Evolutionary conservation across 1,140 invertebrate genomes (phyloP), one percentile per base, ranked within the genome.

Genomic region (Bombus huntii): DNA sequence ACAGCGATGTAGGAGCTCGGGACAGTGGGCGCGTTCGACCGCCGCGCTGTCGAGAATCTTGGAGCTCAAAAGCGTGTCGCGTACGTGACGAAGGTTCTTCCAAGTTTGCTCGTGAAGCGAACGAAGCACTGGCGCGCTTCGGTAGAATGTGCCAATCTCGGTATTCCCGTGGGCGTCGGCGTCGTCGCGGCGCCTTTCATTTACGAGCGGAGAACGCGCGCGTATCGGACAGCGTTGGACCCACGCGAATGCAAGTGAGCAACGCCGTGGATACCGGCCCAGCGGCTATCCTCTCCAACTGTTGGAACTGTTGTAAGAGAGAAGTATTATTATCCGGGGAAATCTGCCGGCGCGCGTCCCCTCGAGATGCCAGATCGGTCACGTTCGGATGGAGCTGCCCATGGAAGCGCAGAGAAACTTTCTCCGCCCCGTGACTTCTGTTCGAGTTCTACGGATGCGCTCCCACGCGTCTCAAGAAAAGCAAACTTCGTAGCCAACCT

Each of bases 281-380:
- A 8, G 37, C 70, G 4, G 62, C 31, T 68, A 65, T 83, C 84
- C 78, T 68, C 81, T 47, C 74, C 82, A 66, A 87, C 88, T 81
- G 86, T 84, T 90, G 89, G 79, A 90, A 90, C 87, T 88, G 87
- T 89, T 92, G 92, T 92, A 93, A 94, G 92, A 94, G 92, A 94
- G 93, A 95, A 94, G 94, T 95, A 95, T 95, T 95, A 95, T 95
- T 95, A 95, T 94, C 94, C 92, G 92, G 94, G 94, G 94, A 95
- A 95, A 95, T 95, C 94, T 95, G 92, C 91, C 92, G 91, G 79
- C 84, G 47, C 47, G 47, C 47, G 85, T 92, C 91, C 94, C 93
- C 91, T 75, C 82, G 93, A 94, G 94, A 94, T 92, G 76, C 86
- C 89, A 92, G 94, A 95, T 95, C 94, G 94, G 94, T 95, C 94